Percentiles rank a stretch among this genome's conserved stretches.
These are phyloP conservation scores for Odontocerum albicorne DNA, from an alignment of 2,888 invertebrate species.

Conservation along the genomic window DNA sequence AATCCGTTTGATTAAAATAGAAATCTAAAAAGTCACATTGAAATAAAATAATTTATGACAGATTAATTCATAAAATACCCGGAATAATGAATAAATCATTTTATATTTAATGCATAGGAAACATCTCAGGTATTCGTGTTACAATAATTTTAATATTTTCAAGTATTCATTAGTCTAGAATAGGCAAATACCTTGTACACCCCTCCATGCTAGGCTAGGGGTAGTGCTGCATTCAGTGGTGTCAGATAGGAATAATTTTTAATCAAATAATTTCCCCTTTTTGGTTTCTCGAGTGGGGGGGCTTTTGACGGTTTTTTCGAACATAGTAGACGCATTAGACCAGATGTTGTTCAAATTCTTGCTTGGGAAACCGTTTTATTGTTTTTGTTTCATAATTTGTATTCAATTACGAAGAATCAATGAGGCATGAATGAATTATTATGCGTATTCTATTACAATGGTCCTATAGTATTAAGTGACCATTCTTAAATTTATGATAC, in stretches of 20 bases:
- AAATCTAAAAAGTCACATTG: too few species aligned
- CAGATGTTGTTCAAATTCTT: slow-evolving; percentile 23
- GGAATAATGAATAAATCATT: too few species aligned
- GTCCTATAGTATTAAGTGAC: too few species aligned
- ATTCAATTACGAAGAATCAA: slow-evolving; percentile 8
- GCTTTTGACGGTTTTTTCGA: slow-evolving; percentile 15
- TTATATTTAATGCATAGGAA: too few species aligned
- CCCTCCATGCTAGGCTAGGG: neutral
- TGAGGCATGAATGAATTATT: slow-evolving; percentile 7
- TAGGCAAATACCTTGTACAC: slow-evolving; percentile 10
- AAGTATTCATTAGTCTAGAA: slow-evolving; percentile 22
- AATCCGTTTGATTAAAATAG: too few species aligned
- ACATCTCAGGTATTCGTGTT: too few species aligned
- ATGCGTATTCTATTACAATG: too few species aligned
- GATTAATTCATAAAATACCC: too few species aligned
- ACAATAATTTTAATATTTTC: slow-evolving; percentile 2
- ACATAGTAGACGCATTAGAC: slow-evolving; percentile 11
- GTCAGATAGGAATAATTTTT: slow-evolving; percentile 37
- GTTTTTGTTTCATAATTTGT: neutral
- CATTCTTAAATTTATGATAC: too few species aligned
- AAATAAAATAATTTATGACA: too few species aligned
- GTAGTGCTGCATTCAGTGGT: slow-evolving; percentile 29
- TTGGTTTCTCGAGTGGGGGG: slow-evolving; percentile 31
- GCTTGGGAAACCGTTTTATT: neutral
- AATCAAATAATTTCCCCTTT: slow-evolving; percentile 37